Conservation (phyloP, 2,113 vertebrate genomes). For the Gasterosteus nipponicus region DNA sequence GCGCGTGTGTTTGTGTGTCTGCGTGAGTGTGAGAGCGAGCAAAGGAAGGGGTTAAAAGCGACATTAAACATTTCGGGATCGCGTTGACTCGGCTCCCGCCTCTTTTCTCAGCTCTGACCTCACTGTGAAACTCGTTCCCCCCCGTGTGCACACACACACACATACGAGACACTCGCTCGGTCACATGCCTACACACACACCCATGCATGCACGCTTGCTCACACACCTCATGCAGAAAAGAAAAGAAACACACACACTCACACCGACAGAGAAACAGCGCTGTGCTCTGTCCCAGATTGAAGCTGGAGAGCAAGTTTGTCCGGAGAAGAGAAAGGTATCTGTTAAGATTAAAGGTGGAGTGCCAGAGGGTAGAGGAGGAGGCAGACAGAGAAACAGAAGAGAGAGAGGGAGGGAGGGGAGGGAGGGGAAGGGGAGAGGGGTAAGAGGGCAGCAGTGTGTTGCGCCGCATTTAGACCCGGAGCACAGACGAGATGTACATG, state of each 20-base stretch:
- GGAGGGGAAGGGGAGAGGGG: slow-evolving; percentile 15
- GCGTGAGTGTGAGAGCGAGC: neutral
- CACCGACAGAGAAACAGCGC: neutral
- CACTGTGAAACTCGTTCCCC: slow-evolving; percentile 71
- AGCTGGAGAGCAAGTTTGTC: slow-evolving; percentile 50
- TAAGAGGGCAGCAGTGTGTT: slow-evolving; percentile 38
- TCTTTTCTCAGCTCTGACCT: slow-evolving; percentile 76
- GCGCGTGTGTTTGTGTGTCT: slow-evolving; percentile 9
- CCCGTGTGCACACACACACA: neutral
- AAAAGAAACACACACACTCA: neutral
- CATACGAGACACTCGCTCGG: slow-evolving; percentile 3
- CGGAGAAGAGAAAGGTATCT: slow-evolving; percentile 46
- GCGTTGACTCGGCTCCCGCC: slow-evolving; percentile 66
- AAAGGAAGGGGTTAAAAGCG: slow-evolving; percentile 65
- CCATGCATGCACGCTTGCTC: slow-evolving; percentile 4
- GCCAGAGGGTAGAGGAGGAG: slow-evolving; percentile 45
- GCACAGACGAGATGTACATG: slow-evolving; percentile 46
- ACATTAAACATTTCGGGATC: slow-evolving; percentile 47
- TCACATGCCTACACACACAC: slow-evolving; percentile 20
- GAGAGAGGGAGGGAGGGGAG: slow-evolving; percentile 35
- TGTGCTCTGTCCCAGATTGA: slow-evolving; percentile 29
- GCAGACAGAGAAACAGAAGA: slow-evolving; percentile 47
- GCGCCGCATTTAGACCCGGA: slow-evolving; percentile 67
- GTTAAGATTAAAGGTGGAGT: slow-evolving; percentile 60
- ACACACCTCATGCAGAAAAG: neutral